phyloP scores from a whole-genome alignment of 2,113 vertebrate species.

The Antechinus stuartii region DNA sequence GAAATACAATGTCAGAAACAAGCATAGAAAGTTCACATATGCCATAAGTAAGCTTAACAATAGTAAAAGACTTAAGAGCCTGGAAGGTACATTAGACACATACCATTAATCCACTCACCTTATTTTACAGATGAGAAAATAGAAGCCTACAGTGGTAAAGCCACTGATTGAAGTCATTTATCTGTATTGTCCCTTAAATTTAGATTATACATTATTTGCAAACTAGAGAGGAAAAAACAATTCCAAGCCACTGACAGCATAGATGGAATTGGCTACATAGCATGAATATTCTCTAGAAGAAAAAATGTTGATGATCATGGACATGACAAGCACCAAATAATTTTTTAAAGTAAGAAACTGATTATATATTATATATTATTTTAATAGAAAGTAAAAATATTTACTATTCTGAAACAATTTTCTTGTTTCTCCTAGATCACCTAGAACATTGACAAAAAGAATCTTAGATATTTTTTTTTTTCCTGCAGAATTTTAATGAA shows the following conservation, averaged over 20 bases:
- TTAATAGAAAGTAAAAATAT: not conserved
- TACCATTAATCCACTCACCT: not conserved
- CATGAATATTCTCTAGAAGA: not conserved
- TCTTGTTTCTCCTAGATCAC: not conserved
- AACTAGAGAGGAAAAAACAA: not conserved
- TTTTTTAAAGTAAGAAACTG: no score
- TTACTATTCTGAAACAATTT: not conserved
- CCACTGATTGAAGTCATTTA: not conserved
- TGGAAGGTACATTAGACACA: not conserved
- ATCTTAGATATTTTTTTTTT: not conserved
- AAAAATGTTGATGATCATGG: not conserved
- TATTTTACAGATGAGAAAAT: not conserved
- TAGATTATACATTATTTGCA: not conserved
- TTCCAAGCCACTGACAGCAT: not conserved
- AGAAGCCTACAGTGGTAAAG: not conserved
- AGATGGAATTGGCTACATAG: not conserved
- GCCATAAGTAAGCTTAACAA: not conserved
- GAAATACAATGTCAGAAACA: not conserved
- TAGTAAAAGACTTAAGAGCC: not conserved
- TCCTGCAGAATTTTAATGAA: not conserved
- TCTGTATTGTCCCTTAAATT: not conserved
- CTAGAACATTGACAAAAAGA: not conserved
- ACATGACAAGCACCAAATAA: not conserved
- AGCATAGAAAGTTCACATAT: not conserved
- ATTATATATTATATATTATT: no score